Percentiles rank a stretch among this genome's conserved stretches.
These are phyloP conservation scores for Arion vulgaris DNA, from an alignment of 1,140 invertebrate species.

Conservation along the genomic window DNA sequence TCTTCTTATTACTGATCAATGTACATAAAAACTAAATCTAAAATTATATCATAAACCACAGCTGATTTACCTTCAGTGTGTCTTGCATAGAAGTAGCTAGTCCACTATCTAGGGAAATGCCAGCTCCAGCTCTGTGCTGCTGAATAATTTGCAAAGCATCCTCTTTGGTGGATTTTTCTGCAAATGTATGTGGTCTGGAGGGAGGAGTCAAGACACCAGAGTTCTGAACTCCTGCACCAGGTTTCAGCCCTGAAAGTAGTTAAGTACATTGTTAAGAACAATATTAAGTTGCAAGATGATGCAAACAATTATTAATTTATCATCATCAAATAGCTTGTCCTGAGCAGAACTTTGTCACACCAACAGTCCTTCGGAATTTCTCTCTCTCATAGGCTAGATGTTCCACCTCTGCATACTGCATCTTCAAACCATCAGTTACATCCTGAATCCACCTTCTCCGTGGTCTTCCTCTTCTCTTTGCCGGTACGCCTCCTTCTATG, in stretches of 20 bases:
- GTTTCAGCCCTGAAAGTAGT: neutral
- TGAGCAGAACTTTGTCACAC: neutral
- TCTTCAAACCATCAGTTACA: too few species aligned
- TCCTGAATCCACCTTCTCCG: too few species aligned
- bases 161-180: neutral
- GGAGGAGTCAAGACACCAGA: slow-evolving; percentile 33
- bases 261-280: neutral
- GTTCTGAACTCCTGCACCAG: neutral
- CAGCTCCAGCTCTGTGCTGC: neutral
- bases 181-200: neutral
- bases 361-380: neutral
- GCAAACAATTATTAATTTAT: neutral
- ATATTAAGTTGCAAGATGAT: neutral
- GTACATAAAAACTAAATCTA: too few species aligned
- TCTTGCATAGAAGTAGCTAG: slow-evolving; percentile 41
- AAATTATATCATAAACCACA: too few species aligned
- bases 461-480: too few species aligned
- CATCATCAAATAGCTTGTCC: neutral
- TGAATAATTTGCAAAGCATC: neutral
- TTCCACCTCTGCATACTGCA: too few species aligned
- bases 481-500: too few species aligned
- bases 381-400: too few species aligned
- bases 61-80: slow-evolving; percentile 30
- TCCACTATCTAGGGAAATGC: slow-evolving; percentile 40
- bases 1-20: too few species aligned